Conservation (phyloP, 2,888 invertebrate species). For the Drosophila mimetica region DNA sequence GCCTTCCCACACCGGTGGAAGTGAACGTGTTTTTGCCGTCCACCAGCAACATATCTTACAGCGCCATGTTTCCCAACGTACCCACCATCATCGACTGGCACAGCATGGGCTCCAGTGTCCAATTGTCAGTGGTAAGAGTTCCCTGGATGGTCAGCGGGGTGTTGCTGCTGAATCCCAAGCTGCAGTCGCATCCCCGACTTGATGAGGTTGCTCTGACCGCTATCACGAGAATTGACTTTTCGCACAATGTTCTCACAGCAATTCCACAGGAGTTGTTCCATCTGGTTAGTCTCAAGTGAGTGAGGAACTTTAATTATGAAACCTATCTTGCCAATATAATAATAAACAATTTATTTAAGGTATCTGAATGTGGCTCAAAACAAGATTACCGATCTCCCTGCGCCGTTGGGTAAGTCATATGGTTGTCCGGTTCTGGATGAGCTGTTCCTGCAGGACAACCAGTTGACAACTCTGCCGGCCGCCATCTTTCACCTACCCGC, state of each 20-base stretch:
- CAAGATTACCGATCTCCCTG: constrained; percentile 91
- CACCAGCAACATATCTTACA: constrained; percentile 90
- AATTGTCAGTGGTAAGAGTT: constrained; percentile 89
- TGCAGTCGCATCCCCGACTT: constrained; percentile 89
- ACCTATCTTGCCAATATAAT: not conserved
- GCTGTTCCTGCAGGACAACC: constrained; percentile 95
- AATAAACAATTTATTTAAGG: constrained; percentile 72
- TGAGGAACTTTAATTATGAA: not conserved
- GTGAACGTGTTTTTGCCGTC: constrained; percentile 84
- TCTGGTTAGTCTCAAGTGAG: constrained; percentile 90
- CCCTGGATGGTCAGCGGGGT: constrained; percentile 95
- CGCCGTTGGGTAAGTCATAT: constrained; percentile 84
- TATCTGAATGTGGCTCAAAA: constrained; percentile 95
- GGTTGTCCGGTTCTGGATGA: constrained; percentile 94
- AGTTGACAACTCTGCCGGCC: constrained; percentile 92
- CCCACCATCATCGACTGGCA: constrained; percentile 97
- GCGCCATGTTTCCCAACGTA: constrained; percentile 91
- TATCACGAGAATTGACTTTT: constrained; percentile 96
- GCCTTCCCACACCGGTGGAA: constrained; percentile 87
- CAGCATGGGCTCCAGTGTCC: constrained; percentile 87
- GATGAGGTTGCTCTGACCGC: constrained; percentile 92
- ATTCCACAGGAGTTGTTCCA: constrained; percentile 94
- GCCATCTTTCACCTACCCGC: constrained; percentile 92
- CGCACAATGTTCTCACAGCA: constrained; percentile 92
- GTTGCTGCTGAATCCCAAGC: constrained; percentile 92